A percentile compares a stretch with the other conserved stretches of the same genome.
Evolutionary conservation across 2,797 vertebrate species (phyloP).

Genomic region (Triplophysa yarkandensis): DNA sequence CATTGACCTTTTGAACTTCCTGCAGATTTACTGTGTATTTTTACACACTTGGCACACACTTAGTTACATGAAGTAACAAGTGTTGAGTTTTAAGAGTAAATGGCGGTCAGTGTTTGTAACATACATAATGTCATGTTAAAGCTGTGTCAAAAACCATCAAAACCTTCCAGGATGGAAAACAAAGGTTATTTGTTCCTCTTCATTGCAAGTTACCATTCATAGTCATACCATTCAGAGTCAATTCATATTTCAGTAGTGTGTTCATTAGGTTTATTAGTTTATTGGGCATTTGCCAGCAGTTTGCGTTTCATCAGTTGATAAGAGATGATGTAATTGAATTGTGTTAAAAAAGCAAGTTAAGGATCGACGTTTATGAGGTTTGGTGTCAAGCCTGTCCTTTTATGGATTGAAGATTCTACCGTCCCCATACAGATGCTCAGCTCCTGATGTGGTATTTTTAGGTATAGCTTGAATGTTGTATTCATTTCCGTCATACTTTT

Average conservation of each 20-base stretch:
- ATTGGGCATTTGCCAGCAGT: neutral
- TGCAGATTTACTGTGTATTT: too few species aligned
- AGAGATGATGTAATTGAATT: neutral
- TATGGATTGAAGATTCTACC: constrained; percentile 15
- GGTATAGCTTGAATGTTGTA: neutral
- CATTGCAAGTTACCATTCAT: too few species aligned
- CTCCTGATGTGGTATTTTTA: too few species aligned
- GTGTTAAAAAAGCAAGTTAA: constrained; percentile 14
- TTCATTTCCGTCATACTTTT: neutral
- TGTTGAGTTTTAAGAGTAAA: constrained; percentile 26
- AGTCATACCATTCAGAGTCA: too few species aligned
- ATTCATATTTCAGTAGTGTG: constrained; percentile 12
- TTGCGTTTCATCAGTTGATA: neutral
- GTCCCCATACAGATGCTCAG: neutral
- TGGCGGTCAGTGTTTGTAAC: constrained; percentile 16
- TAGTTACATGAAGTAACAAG: constrained; percentile 14
- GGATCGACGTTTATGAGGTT: neutral
- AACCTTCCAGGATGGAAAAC: constrained; percentile 24
- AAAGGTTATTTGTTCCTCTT: constrained; percentile 27
- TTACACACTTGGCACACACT: too few species aligned
- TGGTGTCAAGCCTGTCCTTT: neutral
- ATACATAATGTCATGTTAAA: constrained; percentile 34
- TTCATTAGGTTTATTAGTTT: constrained; percentile 17
- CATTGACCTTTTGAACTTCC: neutral
- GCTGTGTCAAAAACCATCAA: constrained; percentile 34